Conservation (phyloP, 2,888 invertebrate genomes). For the Caenorhabditis sp. region DNA sequence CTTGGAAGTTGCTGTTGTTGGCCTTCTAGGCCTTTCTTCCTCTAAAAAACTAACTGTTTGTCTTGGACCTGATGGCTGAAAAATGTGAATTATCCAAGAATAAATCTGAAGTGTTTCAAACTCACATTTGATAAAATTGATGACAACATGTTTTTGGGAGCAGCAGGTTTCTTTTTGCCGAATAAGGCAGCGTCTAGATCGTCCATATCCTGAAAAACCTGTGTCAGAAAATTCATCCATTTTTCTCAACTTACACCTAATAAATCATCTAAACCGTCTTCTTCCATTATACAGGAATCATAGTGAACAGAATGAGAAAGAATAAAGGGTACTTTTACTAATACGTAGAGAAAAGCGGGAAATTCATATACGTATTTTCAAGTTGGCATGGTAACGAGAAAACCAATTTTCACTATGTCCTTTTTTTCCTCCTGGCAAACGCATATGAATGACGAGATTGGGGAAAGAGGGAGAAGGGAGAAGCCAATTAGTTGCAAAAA, state of each 20-base stretch:
- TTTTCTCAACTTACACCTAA: slow-evolving; percentile 3
- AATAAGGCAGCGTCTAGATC: slow-evolving; percentile 14
- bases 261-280: slow-evolving; percentile 7
- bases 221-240: not conserved
- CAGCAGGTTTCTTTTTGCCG: slow-evolving; percentile 7
- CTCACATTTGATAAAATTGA: slow-evolving; percentile 7
- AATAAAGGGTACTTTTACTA: not conserved
- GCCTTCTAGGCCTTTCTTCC: not conserved
- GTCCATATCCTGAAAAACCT: slow-evolving; percentile 9
- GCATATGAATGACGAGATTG: too few relatives aligned
- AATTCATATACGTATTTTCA: not conserved
- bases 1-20: not conserved
- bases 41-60: not conserved
- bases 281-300: slow-evolving; percentile 4
- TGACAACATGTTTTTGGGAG: not conserved
- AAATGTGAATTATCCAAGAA: not conserved
- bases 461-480: too few relatives aligned
- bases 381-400: too few relatives aligned
- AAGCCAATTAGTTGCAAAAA: too few relatives aligned
- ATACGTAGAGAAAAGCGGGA: not conserved
- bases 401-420: too few relatives aligned
- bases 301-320: too few relatives aligned
- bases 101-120: not conserved
- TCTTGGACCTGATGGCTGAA: slow-evolving; percentile 3
- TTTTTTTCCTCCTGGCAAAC: too few relatives aligned